Evolutionary conservation across 2,113 vertebrate species (phyloP).

Genomic region (Antennarius striatus): DNA sequence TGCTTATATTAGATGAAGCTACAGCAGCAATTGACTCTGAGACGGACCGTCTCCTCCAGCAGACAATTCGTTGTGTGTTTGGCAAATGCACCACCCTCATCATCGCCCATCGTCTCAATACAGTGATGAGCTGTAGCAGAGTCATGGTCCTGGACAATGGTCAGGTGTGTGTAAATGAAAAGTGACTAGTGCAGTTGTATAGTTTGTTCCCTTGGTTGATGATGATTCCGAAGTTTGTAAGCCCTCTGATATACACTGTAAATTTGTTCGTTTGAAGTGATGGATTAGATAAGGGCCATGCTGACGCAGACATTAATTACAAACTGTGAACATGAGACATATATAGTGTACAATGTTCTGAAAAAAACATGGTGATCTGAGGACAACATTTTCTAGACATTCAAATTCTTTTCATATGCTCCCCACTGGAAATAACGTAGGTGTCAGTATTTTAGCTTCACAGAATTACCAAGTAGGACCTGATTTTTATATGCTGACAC

Average conservation of each 20-base stretch:
- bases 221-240: constrained; percentile 11
- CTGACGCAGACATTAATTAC: not conserved
- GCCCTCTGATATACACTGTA: constrained; percentile 14
- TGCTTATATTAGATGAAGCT: constrained; percentile 94
- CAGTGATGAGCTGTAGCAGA: constrained; percentile 91
- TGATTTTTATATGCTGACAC: constrained; percentile 19
- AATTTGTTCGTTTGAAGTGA: constrained; percentile 25
- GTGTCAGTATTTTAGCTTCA: constrained; percentile 7
- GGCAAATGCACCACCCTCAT: constrained; percentile 92
- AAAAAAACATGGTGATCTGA: not conserved
- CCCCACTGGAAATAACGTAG: constrained; percentile 12
- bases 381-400: constrained; percentile 20
- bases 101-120: constrained; percentile 95
- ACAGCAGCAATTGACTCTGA: constrained; percentile 95
- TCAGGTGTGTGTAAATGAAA: constrained; percentile 81
- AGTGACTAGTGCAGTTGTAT: not conserved
- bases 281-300: not conserved
- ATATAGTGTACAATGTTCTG: not conserved
- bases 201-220: not conserved
- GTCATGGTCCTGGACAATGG: constrained; percentile 96
- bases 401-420: constrained; percentile 15
- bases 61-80: constrained; percentile 91
- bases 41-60: constrained; percentile 91
- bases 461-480: constrained; percentile 1
- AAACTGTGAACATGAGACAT: constrained; percentile 4